Base-by-base conservation (phyloP, 2,797 vertebrate genomes). In the Squalus acanthias region DNA sequence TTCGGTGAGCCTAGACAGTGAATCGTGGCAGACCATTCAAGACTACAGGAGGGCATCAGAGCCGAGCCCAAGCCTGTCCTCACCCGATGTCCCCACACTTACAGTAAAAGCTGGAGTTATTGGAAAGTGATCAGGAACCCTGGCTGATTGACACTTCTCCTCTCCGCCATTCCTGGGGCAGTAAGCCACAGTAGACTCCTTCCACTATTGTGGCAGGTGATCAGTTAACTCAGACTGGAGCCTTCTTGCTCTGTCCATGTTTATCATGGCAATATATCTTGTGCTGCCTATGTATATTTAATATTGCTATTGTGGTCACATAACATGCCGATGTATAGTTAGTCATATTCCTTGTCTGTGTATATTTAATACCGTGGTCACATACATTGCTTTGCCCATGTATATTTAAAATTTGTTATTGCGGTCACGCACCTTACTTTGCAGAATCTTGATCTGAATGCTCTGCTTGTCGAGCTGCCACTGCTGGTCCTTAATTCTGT, bases 381-480 rank as follows among this genome's bases (percentile, higher is more conserved):
- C 17, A 3, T 53, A 65, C 53, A 89, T 26, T 26, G 85, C 24
- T 88, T 88, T 53, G 5, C 39, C 50, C 22, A 26, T 50, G 22
- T 39, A 9, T 10, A 15, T n/a, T 39, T 65, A 39, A 15, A 3
- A 46, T 20, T 39, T 67, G 60, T 17, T 22, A 82, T 92, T n/a
- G 63, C 13, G 3, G 22, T 67, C 85, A 8, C 97, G 96, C 97
- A 99, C 99, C 98, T 99, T 99, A 97, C 97, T 99, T 96, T 99
- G 99, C 72, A 99, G 97, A 13, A 98, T 98, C 97, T 98, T 98
- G 96, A 99, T 99, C 97, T 98, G 98, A 96, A 99, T 96, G 26
- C 98, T 99, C 97, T 99, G 99, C 96, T 99, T 99, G 97, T 99
- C 99, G 69, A 99, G 98, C 97, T 99, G 98, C 96, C 98, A 98